Base-by-base conservation (phyloP, 2,888 invertebrate species). In the Apeira syringaria region DNA sequence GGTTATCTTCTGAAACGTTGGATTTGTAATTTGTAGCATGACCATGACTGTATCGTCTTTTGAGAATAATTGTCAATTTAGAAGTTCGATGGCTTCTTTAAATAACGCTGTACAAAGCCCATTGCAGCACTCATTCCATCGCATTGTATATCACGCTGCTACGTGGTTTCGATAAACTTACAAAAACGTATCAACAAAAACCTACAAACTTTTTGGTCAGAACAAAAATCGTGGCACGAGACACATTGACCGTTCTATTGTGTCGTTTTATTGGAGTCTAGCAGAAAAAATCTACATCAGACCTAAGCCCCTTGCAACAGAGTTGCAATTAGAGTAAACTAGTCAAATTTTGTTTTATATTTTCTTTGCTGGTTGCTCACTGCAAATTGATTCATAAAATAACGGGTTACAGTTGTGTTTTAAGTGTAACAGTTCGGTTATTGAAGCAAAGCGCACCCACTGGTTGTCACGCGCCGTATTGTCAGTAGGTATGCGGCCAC, bases 401-500 rank as follows among this genome's bases (percentile, higher is more conserved):
- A 0, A 1, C 2, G 3, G 0, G 0, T 0, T 56, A 70, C 48
- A 48, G 67, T 61, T 59, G 36, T 9, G 35, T 40, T 59, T 70
- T 2, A 34, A 5, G 6, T 54, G 55, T 42, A 0, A 18, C n/a
- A 9, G 2, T 24, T 6, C 39, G 8, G 43, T 43, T 53, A 56
- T 63, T 76, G 69, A 71, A 72, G 74, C 75, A 68, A 75, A 70
- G 74, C 68, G 79, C 81, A 79, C 78, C 84, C 82, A 82, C 80
- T 68, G 78, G 85, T 76, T 81, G 85, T 86, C 85, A 85, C 84
- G 86, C 84, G 83, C 77, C 69, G 63, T 65, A 69, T 79, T 77
- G 77, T 78, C 66, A 67, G 65, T 48, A 45, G 57, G 56, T 55
- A 56, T 25, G 64, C 50, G 38, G 56, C 39, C 33, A 55, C 37